Base-by-base conservation (phyloP, 2,888 invertebrate genomes). In the Drosophila fulvimacula region DNA sequence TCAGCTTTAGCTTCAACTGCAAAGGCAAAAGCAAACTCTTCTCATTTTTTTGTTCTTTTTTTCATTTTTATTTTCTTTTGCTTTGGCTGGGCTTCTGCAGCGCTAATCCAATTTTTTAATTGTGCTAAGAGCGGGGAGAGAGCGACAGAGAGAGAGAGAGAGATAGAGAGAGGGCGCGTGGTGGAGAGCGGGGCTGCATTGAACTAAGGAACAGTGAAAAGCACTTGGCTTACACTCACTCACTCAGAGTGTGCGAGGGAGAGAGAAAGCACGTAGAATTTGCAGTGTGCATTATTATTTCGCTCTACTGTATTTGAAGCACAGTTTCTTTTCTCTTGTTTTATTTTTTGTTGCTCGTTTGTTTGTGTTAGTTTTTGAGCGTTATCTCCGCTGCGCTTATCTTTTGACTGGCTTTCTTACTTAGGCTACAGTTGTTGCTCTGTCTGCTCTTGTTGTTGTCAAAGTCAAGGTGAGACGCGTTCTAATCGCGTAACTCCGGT, bases 91-190 rank as follows among this genome's bases (percentile, higher is more conserved):
- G 59, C 67, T 73, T 66, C 61, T 72, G 68, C 63, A 64, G 64
- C 73, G 79, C 78, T 89, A 85, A 85, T 85, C 85, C 85, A 83
- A 85, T 86, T 82, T 86, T 81, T 81, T 89, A 85, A 85, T 89
- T 85, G 89, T 73, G 65, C 48, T 39, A 48, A 66, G 38, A 48
- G 63, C 38, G 15, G 6, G 15, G 24, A 9, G 41, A 30, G 17
- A 30, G 48, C n/a, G n/a, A n/a, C n/a, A 15, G 24, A n/a, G 44
- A 10, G 4, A 27, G 30, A 15, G 17, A n/a, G 9, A 3, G 21
- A 13, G 36, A 13, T 19, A n/a, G 17, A n/a, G 11, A 15, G 46
- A 7, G 60, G 39, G 42, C 32, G 44, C 27, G 44, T 27, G 24
- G 27, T 46, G 39, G 32, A 51, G n/a, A 21, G 53, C 17, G 44